Evolutionary conservation across 2,113 vertebrate genomes (phyloP).

Genomic region (Otolemur garnettii): DNA sequence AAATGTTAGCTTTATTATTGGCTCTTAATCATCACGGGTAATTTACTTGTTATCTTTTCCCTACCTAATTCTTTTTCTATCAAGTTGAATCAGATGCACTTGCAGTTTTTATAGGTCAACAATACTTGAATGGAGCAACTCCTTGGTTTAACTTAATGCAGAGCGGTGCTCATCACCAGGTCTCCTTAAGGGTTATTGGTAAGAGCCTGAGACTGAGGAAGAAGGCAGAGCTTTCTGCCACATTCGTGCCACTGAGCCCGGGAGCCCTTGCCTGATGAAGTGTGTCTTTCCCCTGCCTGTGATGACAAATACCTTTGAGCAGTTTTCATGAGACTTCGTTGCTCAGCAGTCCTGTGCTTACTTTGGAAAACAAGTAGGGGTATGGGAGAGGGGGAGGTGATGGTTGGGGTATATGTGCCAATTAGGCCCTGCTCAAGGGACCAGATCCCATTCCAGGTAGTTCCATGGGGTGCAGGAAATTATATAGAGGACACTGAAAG

Average conservation of each 20-base stretch:
- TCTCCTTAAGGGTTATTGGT: neutral
- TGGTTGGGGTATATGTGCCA: neutral
- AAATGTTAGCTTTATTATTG: neutral
- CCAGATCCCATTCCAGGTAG: neutral
- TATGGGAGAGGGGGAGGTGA: fast-evolving
- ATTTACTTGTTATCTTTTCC: neutral
- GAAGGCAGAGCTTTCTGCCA: neutral
- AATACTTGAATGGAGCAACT: neutral
- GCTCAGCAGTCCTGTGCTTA: neutral
- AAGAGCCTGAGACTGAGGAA: neutral
- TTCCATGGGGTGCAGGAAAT: neutral
- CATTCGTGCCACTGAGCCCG: neutral
- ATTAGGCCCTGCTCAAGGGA: neutral
- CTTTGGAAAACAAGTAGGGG: neutral
- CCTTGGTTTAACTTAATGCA: neutral
- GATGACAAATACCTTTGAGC: neutral
- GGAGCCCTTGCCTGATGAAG: too few species aligned
- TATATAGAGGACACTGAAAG: fast-evolving
- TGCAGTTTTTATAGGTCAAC: constrained; percentile 31
- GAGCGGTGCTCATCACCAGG: neutral
- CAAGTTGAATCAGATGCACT: neutral
- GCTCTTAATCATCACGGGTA: neutral
- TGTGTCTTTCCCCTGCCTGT: fast-evolving
- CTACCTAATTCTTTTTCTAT: neutral
- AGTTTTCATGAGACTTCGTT: neutral